Evolutionary conservation across 2,888 invertebrate genomes (phyloP), one percentile per base, ranked within the genome.

Genomic region (Sussaba pulchella): DNA sequence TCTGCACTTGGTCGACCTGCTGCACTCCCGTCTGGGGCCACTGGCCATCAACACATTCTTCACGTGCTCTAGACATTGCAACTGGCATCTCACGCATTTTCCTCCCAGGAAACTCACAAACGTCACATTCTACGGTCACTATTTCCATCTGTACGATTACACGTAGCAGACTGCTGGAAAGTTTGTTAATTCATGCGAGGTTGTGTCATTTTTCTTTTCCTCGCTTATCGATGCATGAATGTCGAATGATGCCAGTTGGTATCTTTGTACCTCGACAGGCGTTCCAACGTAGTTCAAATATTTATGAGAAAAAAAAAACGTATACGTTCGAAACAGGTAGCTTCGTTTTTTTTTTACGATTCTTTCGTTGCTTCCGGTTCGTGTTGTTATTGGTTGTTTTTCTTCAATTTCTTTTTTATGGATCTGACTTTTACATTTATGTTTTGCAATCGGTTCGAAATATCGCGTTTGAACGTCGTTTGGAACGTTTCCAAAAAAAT

Each of bases 381-480:
- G 17, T 57, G 54, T 50, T 67, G 24, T 52, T 70, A 61, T 50
- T 69, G 14, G 43, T 61, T 74, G 70, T 61, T 54, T 50, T 47
- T 47, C 61, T 61, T 73, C 45, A n/a, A 17, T 73, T 66, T 59
- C 52, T 39, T 10, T 24, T 21, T n/a, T 36, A n/a, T 24, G 36
- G 6, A 24, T 47, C 31, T 50, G 24, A 70, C 36, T 43, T 50
- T 47, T 52, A 63, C 88, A 69, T 66, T 72, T 74, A 54, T 45
- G 89, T n/a, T n/a, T n/a, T n/a, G n/a, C n/a, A n/a, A n/a, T n/a
- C n/a, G n/a, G n/a, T n/a, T n/a, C n/a, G n/a, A n/a, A n/a, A n/a
- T n/a, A n/a, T n/a, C n/a, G n/a, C n/a, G n/a, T 89, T 88, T 90
- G 90, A 91, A 91, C 90, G 89, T 91, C 89, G 90, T 87, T 91